Evolutionary conservation across 2,113 vertebrate species (phyloP), one percentile per base, ranked within the genome.

Genomic region (Gasterosteus aculeatus): DNA sequence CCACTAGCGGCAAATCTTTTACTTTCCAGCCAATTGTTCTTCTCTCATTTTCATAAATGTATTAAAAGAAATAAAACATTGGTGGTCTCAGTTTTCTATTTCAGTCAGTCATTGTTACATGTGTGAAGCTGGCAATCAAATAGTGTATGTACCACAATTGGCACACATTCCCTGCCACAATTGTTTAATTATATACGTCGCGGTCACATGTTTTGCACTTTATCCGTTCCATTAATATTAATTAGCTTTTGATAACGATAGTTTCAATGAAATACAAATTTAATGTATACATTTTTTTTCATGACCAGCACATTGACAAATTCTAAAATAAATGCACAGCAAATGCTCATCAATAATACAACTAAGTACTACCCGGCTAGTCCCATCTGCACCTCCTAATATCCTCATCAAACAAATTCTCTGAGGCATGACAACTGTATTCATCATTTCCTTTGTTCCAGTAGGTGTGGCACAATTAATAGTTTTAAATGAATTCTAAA

Each of bases 341-440:
- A 66, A 53, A 54, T 26, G 44, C 26, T 44, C 42, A 71, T 49
- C 3, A 49, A 14, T 29, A 44, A 57, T 5, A 72, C 9, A 65
- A 33, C 41, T 58, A 26, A 33, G 31, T 46, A 58, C 62, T 51
- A 35, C 18, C 31, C 14, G 14, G 1, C n/a, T 22, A 4, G n/a
- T 39, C 38, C 60, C 57, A 69, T 68, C 49, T 68, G 38, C 53
- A 31, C 14, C 31, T 42, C 15, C 33, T 19, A 42, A 51, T 66
- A 33, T 59, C n/a, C 39, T 65, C 35, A 56, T 49, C 63, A 67
- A 68, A 68, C 63, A 66, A 22, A 57, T 60, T 67, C 62, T 68
- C 19, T 65, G 72, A 79, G 19, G 22, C 16, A 47, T 53, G 47
- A 12, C 15, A 11, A 47, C 31, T 9, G n/a, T 2, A 22, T 58